Base-by-base conservation (phyloP, 2,113 vertebrate genomes). In the Thymallus thymallus region DNA sequence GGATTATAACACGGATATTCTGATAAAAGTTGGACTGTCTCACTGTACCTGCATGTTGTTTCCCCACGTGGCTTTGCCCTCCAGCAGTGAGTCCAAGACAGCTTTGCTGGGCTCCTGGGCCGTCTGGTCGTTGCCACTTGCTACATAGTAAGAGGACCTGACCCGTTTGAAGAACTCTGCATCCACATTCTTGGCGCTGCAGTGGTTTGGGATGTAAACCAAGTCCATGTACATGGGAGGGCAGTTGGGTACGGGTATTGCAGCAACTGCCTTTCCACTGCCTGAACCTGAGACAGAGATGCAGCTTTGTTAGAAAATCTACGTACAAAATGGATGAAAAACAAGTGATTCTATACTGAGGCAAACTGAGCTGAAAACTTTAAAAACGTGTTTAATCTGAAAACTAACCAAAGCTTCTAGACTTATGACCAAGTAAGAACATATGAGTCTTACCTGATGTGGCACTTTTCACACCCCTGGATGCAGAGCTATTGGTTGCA, bases 181-280 rank as follows among this genome's bases (percentile, higher is more conserved):
- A 14, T 99, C 95, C 0, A 96, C 96, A 13, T 97, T 99, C 92
- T 98, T 99, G 80, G 94, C 96, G 2, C 93, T 99, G 93, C 96
- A 97, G 88, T 99, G 97, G 86, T 98, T 99, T 32, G 97, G 97
- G 84, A 99, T 96, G 80, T 99, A 99, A 71, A 98, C 97, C 88
- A 99, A 91, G 88, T 99, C 97, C 92, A 99, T 91, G 86, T 98
- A 98, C 84, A 98, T 92, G 0, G 97, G 95, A 70, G 97, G 96
- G 69, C 96, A 96, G 20, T 91, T 95, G 76, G 96, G 94, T 71
- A 94, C 89, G 66, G 94, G 78, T 12, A 87, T 85, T 46, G 91
- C 85, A 84, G 92, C 92, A 79, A 92, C 78, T 4, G 77, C 80
- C 76, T 99, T 99, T 71, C 84, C 92, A 85, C 85, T 88, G 63